Base-by-base conservation (phyloP, 2,797 vertebrate species). In the Lepidocolaptes lacrymiger region DNA sequence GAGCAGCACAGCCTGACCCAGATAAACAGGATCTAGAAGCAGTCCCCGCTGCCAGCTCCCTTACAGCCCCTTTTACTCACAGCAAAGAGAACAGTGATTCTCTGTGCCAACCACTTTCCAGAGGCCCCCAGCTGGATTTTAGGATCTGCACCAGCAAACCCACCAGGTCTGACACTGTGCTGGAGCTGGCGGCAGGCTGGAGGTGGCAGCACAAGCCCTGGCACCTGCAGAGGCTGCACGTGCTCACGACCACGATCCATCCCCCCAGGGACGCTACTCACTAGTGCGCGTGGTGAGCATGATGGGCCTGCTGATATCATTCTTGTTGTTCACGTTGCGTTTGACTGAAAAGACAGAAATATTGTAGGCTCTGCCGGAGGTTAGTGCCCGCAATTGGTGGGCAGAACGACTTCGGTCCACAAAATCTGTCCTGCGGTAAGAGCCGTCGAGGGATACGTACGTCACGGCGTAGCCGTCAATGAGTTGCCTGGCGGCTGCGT, bases 261-360 rank as follows among this genome's bases (percentile, higher is more conserved):
- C 80, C 91, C 96, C 92, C 77, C n/a, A 8, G 83, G 83, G 82
- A 86, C 49, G 7, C 94, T 95, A 94, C 99, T 99, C 97, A 99
- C 99, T 98, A 51, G 99, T 99, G 96, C 98, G 99, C 66, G 99
- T 98, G 44, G 99, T 98, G 36, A 99, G 98, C 22, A 98, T 97
- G 82, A 98, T 97, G 0, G 99, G 99, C 95, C 98, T 98, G 97
- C 99, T 99, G 97, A 99, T 98, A 98, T 99, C 99, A 24, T 98
- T 98, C 77, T 98, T 98, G 98, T 98, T 98, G 97, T 99, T 98
- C 97, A 98, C 88, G 95, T 99, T 99, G 89, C 99, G 98, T 96
- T 99, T 99, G 98, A 99, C 98, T 14, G 99, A 99, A 98, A 99
- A 98, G 89, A 99, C 98, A 26, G 99, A 99, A 98, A 99, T 99